Evolutionary conservation across 2,888 invertebrate species (phyloP).

Genomic region (Nudaria mundana): DNA sequence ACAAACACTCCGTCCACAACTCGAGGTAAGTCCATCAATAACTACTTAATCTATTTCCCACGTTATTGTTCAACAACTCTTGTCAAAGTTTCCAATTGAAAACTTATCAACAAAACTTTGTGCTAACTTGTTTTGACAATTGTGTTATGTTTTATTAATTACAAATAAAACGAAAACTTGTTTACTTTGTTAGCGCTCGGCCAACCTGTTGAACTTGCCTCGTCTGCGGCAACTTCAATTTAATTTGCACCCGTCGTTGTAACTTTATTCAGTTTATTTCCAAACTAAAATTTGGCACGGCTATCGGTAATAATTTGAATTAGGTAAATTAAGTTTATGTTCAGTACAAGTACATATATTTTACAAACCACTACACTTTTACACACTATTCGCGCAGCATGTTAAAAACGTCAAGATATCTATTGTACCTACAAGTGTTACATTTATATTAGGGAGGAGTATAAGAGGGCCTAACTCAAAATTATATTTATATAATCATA

Average conservation of each 20-base stretch:
- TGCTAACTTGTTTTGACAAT: constrained; percentile 12
- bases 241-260: no score
- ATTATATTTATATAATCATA: no score
- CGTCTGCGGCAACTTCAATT: constrained; percentile 25
- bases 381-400: neutral
- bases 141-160: no score
- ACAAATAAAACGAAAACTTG: constrained; percentile 35
- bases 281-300: constrained; percentile 22
- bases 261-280: no score
- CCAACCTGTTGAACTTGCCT: constrained; percentile 54
- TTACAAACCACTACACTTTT: neutral
- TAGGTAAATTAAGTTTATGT: no score
- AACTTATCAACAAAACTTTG: constrained; percentile 9
- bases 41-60: constrained; percentile 2
- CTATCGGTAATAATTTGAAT: no score
- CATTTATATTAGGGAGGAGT: no score
- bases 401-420: neutral
- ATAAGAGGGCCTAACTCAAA: no score
- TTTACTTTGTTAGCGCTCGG: constrained; percentile 33
- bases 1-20: constrained; percentile 12
- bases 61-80: constrained; percentile 2
- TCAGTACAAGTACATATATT: no score
- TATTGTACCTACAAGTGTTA: no score
- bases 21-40: constrained; percentile 20
- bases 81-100: constrained; percentile 14